phyloP scores from a whole-genome alignment of 2,888 invertebrate species.

The Dryadula phaetusa region DNA sequence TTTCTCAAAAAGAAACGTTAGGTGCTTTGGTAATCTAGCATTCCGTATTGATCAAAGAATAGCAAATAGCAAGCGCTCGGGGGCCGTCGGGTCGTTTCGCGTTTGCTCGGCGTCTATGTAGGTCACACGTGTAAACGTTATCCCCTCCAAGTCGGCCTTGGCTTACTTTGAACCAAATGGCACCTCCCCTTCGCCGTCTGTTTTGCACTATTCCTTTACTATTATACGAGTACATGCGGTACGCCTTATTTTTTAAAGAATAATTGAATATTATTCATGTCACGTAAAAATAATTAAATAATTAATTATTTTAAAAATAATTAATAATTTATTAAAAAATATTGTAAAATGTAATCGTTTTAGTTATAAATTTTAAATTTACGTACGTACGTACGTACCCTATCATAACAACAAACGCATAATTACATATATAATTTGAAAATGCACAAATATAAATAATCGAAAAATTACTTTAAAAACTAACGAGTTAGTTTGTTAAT shows the following conservation, averaged over 20 bases:
- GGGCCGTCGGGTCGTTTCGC: conserved; percentile 67
- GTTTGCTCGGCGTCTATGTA: conserved; percentile 70
- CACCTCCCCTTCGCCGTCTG: conserved; percentile 70
- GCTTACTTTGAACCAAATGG: conserved; percentile 79
- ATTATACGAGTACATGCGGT: conserved; percentile 28
- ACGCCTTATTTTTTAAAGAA: not conserved
- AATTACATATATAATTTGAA: conserved; percentile 36
- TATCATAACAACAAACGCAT: conserved; percentile 25
- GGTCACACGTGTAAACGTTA: conserved; percentile 84
- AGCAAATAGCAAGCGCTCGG: conserved; percentile 59
- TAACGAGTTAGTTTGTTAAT: conserved; percentile 46
- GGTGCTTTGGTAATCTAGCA: conserved; percentile 53
- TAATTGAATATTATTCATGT: conserved; percentile 2
- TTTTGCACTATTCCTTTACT: conserved; percentile 50
- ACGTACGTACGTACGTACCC: no score
- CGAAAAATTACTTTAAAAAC: conserved; percentile 50
- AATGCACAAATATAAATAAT: conserved; percentile 49
- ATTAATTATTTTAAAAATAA: no score
- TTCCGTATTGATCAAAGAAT: conserved; percentile 67
- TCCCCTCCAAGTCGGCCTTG: conserved; percentile 82
- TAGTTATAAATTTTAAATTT: no score
- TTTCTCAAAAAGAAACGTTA: conserved; percentile 48
- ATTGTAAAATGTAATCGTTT: no score
- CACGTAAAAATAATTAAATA: not conserved
- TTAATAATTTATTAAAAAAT: no score